Evolutionary conservation across 1,140 invertebrate species (phyloP).

Genomic region (Latrodectus geometricus): DNA sequence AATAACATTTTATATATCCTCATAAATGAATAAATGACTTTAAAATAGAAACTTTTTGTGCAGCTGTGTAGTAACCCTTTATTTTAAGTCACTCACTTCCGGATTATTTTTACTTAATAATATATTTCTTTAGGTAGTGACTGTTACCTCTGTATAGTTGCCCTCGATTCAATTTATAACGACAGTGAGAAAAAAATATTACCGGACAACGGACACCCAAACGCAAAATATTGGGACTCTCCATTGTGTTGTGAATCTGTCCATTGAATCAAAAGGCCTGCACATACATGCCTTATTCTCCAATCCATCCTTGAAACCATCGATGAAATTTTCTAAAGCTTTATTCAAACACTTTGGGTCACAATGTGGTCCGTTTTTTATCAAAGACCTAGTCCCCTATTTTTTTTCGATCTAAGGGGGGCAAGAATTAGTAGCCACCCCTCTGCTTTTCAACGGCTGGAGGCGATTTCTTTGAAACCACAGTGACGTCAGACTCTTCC

Average conservation of each 20-base stretch:
- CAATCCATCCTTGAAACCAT: conserved; percentile 57
- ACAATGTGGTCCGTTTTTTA: conserved; percentile 33
- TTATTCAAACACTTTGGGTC: conserved; percentile 51
- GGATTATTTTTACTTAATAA: too few species aligned
- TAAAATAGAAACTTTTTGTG: not conserved
- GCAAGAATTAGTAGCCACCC: not conserved
- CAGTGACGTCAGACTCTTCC: conserved; percentile 51
- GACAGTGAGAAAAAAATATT: not conserved
- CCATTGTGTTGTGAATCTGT: not conserved
- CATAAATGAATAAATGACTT: not conserved
- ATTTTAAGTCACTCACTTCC: not conserved
- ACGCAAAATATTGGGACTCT: not conserved
- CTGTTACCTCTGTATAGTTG: not conserved
- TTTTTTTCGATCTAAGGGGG: not conserved
- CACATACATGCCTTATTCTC: not conserved
- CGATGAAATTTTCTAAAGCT: conserved; percentile 48
- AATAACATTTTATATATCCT: too few species aligned
- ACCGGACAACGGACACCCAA: not conserved
- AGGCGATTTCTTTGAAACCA: conserved; percentile 61
- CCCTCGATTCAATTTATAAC: not conserved
- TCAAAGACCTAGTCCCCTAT: conserved; percentile 38
- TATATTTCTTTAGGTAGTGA: not conserved
- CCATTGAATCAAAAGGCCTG: not conserved
- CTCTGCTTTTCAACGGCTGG: conserved; percentile 18
- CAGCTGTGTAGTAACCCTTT: not conserved